Conservation (phyloP, 1,140 invertebrate species). For the Drosophila tsacasi region DNA sequence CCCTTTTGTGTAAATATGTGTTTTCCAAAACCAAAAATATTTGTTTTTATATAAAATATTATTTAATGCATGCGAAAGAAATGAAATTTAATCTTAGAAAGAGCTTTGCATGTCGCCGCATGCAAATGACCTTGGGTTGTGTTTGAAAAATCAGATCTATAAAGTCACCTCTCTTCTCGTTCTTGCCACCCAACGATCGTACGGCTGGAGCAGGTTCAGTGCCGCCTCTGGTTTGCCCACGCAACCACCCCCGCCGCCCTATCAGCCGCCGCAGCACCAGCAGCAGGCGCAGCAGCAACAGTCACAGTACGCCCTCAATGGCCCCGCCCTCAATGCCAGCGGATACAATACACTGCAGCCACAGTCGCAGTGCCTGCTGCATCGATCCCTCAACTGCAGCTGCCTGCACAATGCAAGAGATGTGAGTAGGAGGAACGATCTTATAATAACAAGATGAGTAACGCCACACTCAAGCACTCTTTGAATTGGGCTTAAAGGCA, state of each 20-base stretch:
- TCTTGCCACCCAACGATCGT: conserved; percentile 86
- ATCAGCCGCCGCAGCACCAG: conserved; percentile 85
- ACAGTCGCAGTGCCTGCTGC: conserved; percentile 87
- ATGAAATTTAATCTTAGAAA: background rate
- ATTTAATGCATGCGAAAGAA: conserved; percentile 31
- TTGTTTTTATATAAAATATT: conserved; percentile 15
- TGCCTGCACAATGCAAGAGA: conserved; percentile 85
- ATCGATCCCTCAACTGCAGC: conserved; percentile 88
- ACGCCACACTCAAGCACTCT: too few relatives aligned
- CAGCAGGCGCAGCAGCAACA: conserved; percentile 64
- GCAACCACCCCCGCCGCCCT: conserved; percentile 86
- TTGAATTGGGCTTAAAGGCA: too few relatives aligned
- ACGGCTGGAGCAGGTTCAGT: conserved; percentile 85
- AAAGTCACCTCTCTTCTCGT: conserved; percentile 76
- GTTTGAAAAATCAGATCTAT: conserved; percentile 60
- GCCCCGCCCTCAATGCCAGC: conserved; percentile 39
- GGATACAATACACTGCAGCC: conserved; percentile 69
- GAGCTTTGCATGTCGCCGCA: conserved; percentile 33
- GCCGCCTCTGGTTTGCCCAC: conserved; percentile 85
- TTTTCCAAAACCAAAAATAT: background rate
- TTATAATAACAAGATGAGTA: too few relatives aligned
- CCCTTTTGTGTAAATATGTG: conserved; percentile 16
- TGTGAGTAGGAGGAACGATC: conserved; percentile 44
- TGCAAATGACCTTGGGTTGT: background rate
- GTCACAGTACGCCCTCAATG: conserved; percentile 72